Base-by-base conservation (phyloP, 2,113 vertebrate genomes). In the Catharus bicknelli region DNA sequence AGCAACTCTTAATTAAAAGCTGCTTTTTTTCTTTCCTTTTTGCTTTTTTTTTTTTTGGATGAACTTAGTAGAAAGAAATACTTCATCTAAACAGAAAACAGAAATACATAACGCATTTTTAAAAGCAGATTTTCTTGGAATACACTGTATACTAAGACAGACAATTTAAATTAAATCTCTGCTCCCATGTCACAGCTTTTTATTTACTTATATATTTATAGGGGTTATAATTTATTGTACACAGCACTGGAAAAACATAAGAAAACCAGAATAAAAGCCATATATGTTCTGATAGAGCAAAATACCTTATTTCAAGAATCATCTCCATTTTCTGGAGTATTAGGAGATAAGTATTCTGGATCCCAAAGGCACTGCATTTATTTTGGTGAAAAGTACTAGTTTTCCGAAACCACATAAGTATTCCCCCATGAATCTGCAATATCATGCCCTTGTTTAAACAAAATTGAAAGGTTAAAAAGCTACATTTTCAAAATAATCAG, bases 151-250 rank as follows among this genome's bases (percentile, higher is more conserved):
- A 74, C 27, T 54, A 75, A 74, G 43, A 54, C 5, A 77, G 51
- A 83, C 10, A 26, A 55, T 11, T 83, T 38, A n/a, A 91, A 45
- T 53, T 45, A 66, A 64, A 34, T 43, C 11, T 61, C 40, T 77
- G 7, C 4, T 88, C 8, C 13, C 7, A 90, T 13, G 11, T 7
- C n/a, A 67, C 9, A 69, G 7, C 6, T 54, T 92, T 47, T 69
- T 66, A 69, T 54, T 83, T 73, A 66, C 38, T 48, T 82, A 42
- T 55, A 32, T 58, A 53, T 75, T 83, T 76, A 48, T 25, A 69
- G 3, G 2, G 10, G 0, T 2, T n/a, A 26, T 43, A 5, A 4
- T 69, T 8, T 77, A 43, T 32, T 36, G 17, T 45, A 62, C 3
- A 19, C 7, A 92, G 7, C 13, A 38, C 6, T 42, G 32, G 18